A percentile compares a stretch with the other conserved stretches of the same genome.
phyloP scores from a whole-genome alignment of 1,140 invertebrate species.

The Drosophila subpulchrella region DNA sequence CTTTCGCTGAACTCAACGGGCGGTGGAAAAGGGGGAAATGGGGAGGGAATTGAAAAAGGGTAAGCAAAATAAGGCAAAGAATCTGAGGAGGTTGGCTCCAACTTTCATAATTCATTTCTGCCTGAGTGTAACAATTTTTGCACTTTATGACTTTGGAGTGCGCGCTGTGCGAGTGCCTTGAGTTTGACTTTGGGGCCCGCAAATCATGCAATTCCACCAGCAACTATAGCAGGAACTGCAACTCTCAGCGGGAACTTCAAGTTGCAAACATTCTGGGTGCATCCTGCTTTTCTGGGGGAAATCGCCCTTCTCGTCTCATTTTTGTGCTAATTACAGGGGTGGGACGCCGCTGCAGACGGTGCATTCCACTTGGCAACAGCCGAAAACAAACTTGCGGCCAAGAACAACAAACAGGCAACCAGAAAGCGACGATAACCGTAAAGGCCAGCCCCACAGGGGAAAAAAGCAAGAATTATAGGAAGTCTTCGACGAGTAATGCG shows the following conservation, averaged over 20 bases:
- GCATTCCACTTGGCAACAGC: conserved; percentile 63
- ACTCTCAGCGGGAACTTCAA: conserved; percentile 58
- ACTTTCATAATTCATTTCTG: conserved; percentile 82
- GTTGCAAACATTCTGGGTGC: conserved; percentile 68
- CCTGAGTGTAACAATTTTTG: conserved; percentile 82
- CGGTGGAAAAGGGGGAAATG: neutral
- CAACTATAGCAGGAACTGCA: conserved; percentile 32
- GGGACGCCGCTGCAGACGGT: conserved; percentile 52
- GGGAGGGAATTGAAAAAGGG: conserved; percentile 2
- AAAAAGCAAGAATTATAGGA: neutral
- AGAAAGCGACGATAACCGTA: conserved; percentile 56
- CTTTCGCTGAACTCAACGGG: conserved; percentile 47
- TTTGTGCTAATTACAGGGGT: conserved; percentile 77
- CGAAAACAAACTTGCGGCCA: conserved; percentile 75
- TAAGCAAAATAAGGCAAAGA: conserved; percentile 57
- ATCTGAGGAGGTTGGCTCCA: conserved; percentile 49
- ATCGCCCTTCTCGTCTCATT: conserved; percentile 21
- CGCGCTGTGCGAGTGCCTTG: conserved; percentile 60
- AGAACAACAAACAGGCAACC: conserved; percentile 63
- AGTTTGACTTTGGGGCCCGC: conserved; percentile 56
- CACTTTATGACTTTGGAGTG: conserved; percentile 80
- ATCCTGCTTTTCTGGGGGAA: conserved; percentile 23
- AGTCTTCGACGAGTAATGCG: too few species aligned
- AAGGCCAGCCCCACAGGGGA: conserved; percentile 15
- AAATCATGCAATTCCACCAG: conserved; percentile 67